Percentiles rank a stretch among this genome's conserved stretches.
These are phyloP conservation scores for Itoplectis maculator DNA, from an alignment of 2,888 invertebrate species.

Conservation along the genomic window DNA sequence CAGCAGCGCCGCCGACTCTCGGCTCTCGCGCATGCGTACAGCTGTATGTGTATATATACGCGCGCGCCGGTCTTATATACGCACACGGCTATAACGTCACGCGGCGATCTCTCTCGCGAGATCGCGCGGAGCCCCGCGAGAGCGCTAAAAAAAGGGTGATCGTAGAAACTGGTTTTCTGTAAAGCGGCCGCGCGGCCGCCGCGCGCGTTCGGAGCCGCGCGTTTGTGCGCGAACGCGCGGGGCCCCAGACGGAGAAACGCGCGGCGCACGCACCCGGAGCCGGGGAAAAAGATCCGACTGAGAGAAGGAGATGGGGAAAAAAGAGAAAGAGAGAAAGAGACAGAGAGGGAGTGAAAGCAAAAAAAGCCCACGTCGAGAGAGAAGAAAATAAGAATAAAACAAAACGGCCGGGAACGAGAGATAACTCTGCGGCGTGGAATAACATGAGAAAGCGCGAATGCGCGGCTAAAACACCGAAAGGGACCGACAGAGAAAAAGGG, in stretches of 20 bases:
- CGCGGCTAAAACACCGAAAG: slow-evolving; percentile 10
- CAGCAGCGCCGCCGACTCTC: too few relatives aligned
- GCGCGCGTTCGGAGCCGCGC: slow-evolving; percentile 34
- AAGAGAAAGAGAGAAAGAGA: background rate
- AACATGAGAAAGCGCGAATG: slow-evolving; percentile 36
- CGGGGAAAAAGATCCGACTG: slow-evolving; percentile 44
- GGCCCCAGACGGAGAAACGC: slow-evolving; percentile 60
- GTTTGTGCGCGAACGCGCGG: slow-evolving; percentile 58
- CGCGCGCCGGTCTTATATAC: background rate
- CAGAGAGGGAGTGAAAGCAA: slow-evolving; percentile 11
- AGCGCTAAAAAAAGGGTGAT: slow-evolving; percentile 57
- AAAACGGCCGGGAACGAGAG: slow-evolving; percentile 30
- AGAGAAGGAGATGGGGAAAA: background rate
- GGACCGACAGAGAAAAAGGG: slow-evolving; percentile 9
- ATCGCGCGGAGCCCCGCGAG: slow-evolving; percentile 35
- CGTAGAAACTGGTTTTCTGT: slow-evolving; percentile 70
- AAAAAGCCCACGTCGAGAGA: too few relatives aligned
- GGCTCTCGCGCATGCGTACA: slow-evolving; percentile 16
- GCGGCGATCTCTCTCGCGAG: slow-evolving; percentile 41
- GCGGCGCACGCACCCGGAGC: slow-evolving; percentile 34
- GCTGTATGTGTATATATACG: too few relatives aligned
- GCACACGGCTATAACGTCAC: slow-evolving; percentile 13
- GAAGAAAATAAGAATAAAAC: slow-evolving; percentile 30
- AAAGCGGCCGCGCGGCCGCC: slow-evolving; percentile 59
- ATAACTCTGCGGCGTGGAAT: slow-evolving; percentile 14